These are phyloP conservation scores for Condylura cristata DNA, from an alignment of 2,113 vertebrate species.

Conservation along the genomic window DNA sequence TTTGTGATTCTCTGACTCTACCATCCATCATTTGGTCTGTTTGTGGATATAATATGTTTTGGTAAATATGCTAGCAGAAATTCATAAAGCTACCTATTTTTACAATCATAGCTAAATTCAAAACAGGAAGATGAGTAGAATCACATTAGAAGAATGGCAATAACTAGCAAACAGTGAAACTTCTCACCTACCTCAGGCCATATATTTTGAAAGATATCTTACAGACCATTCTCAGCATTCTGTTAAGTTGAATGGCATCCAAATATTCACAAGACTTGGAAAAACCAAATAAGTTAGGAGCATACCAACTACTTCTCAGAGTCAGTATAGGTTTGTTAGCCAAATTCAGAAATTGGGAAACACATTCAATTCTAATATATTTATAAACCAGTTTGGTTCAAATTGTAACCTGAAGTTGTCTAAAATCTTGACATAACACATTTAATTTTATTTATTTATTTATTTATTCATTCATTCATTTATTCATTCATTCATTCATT, in stretches of 20 bases:
- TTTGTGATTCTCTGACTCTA: not conserved
- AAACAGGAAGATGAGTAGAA: not conserved
- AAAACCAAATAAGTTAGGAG: conserved; percentile 18
- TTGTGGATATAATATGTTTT: not conserved
- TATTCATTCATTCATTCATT: too few species aligned
- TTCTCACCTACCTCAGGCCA: not conserved
- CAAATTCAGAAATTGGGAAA: not conserved
- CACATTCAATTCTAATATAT: conserved; percentile 6
- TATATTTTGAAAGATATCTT: not conserved
- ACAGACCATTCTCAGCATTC: not conserved
- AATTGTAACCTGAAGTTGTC: not conserved
- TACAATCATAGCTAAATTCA: not conserved
- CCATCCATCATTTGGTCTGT: not conserved
- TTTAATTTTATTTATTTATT: not conserved
- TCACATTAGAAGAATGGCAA: not conserved
- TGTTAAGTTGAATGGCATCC: not conserved
- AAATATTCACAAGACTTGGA: not conserved
- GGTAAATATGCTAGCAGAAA: not conserved
- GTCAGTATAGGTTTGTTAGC: not conserved
- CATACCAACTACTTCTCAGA: not conserved
- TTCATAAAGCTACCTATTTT: not conserved
- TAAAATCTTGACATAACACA: not conserved
- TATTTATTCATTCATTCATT: too few species aligned
- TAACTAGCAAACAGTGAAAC: not conserved
- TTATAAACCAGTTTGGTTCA: not conserved